phyloP scores from a whole-genome alignment of 1,140 invertebrate species.

The Chrysopa pallens region DNA sequence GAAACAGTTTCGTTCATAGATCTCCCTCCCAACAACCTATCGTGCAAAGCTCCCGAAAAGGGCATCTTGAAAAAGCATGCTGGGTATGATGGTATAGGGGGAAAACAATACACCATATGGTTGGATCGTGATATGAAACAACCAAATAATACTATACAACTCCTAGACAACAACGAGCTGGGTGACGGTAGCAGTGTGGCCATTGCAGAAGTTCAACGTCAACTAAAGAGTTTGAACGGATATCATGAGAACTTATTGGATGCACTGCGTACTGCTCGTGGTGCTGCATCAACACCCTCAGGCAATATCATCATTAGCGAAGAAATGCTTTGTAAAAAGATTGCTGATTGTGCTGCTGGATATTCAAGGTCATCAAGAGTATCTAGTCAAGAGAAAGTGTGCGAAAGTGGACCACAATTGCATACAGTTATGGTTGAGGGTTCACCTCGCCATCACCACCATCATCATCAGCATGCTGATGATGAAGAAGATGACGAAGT shows the following conservation, averaged over 20 bases:
- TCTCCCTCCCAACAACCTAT: constrained; percentile 52
- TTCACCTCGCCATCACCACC: constrained; percentile 12
- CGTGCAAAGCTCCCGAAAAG: constrained; percentile 65
- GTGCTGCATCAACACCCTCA: constrained; percentile 35
- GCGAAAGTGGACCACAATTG: constrained; percentile 28
- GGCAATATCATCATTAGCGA: constrained; percentile 35
- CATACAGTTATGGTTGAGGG: constrained; percentile 22
- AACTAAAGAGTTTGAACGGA: constrained; percentile 70
- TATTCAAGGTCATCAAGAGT: constrained; percentile 35
- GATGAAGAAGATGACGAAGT: constrained; percentile 49
- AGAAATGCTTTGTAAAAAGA: constrained; percentile 38
- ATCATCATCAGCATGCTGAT: constrained; percentile 21
- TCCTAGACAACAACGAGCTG: constrained; percentile 26
- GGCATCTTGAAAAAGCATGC: constrained; percentile 74
- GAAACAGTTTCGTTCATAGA: constrained; percentile 68
- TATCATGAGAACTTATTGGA: constrained; percentile 86
- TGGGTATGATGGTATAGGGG: constrained; percentile 51
- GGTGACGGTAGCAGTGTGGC: constrained; percentile 24
- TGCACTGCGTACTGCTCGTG: constrained; percentile 59
- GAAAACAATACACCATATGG: constrained; percentile 26
- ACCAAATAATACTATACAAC: constrained; percentile 37
- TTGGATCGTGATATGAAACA: constrained; percentile 45
- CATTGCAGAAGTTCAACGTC: constrained; percentile 62
- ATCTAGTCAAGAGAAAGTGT: constrained; percentile 44
- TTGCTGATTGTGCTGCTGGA: constrained; percentile 40